Evolutionary conservation across 1,140 invertebrate genomes (phyloP), one percentile per base, ranked within the genome.

Genomic region (Idris sp.): DNA sequence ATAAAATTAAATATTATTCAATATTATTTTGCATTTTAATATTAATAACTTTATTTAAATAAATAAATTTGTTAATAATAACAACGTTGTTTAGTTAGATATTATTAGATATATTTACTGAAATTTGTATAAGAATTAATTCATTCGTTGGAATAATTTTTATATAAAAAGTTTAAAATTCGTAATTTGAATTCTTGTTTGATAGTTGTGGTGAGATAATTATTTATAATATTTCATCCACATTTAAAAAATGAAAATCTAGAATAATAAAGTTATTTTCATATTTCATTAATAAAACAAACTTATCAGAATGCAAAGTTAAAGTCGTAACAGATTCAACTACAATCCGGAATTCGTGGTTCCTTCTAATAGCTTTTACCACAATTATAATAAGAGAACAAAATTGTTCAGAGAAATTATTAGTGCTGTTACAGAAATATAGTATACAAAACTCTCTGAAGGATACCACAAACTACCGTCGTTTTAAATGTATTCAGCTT

Each of bases 381-480:
- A 26, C 38, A 56, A 43, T 56, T 56, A 56, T 43, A 43, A 56
- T 43, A 43, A 56, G 40, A 43, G 3, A 43, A 56, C 53, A 43
- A 43, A 56, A 43, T 33, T 43, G 13, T 38, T 19, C n/a, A 38
- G 9, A n/a, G 22, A 53, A 53, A 53, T 53, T 26, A 53, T 35
- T 13, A 40, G 25, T 28, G 28, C 15, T 10, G 11, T 6, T 13
- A 10, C 10, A 54, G 3, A 22, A n/a, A 54, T 30, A 36, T 36
- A 51, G 18, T 53, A 4, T 22, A 44, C 0, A n/a, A n/a, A 58
- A 26, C 19, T 15, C 8, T 43, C 16, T 28, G 38, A 22, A 33
- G 16, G 15, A 40, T 38, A 25, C 36, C 35, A 9, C 22, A 30
- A 30, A 40, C 8, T 13, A 16, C 8, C 15, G 38, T 26, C 38